Evolutionary conservation across 2,888 invertebrate genomes (phyloP).

Genomic region (Cantharis rustica): DNA sequence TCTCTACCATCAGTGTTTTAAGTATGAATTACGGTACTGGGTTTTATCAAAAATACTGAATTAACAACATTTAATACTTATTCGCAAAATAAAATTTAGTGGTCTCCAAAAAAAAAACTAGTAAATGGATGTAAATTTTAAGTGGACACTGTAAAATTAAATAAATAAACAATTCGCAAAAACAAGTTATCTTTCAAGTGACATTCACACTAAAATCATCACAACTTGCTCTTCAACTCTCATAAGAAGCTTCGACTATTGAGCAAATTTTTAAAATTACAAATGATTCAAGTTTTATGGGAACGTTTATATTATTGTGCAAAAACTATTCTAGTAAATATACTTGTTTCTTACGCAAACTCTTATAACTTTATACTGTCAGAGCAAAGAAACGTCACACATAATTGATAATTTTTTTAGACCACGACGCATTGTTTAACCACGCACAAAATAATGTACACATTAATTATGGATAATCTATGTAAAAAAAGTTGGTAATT

Average conservation of each 20-base stretch:
- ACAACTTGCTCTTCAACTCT: not conserved
- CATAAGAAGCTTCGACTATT: not conserved
- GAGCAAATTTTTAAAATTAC: not conserved
- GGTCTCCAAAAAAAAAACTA: not conserved
- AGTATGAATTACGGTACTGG: not conserved
- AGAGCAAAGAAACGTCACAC: conserved; percentile 5
- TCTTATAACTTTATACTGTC: conserved; percentile 12
- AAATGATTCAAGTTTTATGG: not conserved
- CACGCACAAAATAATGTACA: conserved; percentile 7
- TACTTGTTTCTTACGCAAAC: not conserved
- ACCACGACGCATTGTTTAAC: not conserved
- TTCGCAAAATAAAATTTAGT: not conserved
- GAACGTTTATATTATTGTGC: not conserved
- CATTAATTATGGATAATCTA: not conserved
- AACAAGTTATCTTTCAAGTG: conserved; percentile 2
- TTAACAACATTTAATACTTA: not conserved
- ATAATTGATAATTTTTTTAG: not conserved
- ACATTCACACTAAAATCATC: not conserved
- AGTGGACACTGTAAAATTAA: not conserved
- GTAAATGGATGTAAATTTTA: not conserved
- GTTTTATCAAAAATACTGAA: not conserved
- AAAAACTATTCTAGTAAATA: not conserved
- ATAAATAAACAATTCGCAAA: not conserved
- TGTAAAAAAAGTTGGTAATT: not conserved
- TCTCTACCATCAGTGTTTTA: not conserved